A percentile compares a stretch with the other conserved stretches of the same genome.
Conservation (phyloP, 37 sponge, comb jelly and placozoan species). For the Spongilla lacustris region DNA sequence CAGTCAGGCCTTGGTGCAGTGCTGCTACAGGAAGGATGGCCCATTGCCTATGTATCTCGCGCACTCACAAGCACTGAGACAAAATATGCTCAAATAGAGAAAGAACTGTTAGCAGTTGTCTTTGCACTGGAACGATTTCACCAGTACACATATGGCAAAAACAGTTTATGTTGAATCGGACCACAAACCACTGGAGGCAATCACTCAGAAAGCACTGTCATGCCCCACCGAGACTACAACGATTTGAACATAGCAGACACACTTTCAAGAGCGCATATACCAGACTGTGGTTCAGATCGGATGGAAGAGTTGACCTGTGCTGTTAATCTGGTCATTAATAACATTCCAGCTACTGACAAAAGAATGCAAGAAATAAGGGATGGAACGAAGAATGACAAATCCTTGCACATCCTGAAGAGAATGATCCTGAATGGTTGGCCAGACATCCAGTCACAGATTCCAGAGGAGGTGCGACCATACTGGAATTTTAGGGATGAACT, state of each 20-base stretch:
- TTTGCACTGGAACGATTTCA: slow-evolving; percentile 19
- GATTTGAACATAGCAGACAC: slow-evolving; percentile 17
- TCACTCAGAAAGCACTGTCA: too few species aligned
- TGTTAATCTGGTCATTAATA: background rate
- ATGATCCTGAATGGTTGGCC: too few species aligned
- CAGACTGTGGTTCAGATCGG: background rate
- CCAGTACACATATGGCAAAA: slow-evolving; percentile 32
- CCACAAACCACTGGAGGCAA: slow-evolving; percentile 41
- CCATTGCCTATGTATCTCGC: slow-evolving; percentile 32
- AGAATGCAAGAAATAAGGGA: background rate
- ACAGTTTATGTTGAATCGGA: slow-evolving; percentile 42
- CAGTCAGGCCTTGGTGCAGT: too few species aligned
- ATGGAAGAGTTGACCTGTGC: background rate
- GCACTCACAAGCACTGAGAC: slow-evolving; percentile 11
- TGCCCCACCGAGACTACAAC: too few species aligned
- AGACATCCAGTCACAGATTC: too few species aligned
- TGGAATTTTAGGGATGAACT: too few species aligned
- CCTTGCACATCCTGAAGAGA: too few species aligned
- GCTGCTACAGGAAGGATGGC: slow-evolving; percentile 21
- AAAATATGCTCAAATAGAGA: slow-evolving; percentile 31
- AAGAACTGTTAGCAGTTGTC: slow-evolving; percentile 18
- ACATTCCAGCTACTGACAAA: background rate
- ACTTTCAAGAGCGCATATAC: background rate
- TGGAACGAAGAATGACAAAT: background rate
- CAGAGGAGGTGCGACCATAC: too few species aligned